Evolutionary conservation across 2,797 vertebrate species (phyloP).

Genomic region (Arremon brunneinucha): DNA sequence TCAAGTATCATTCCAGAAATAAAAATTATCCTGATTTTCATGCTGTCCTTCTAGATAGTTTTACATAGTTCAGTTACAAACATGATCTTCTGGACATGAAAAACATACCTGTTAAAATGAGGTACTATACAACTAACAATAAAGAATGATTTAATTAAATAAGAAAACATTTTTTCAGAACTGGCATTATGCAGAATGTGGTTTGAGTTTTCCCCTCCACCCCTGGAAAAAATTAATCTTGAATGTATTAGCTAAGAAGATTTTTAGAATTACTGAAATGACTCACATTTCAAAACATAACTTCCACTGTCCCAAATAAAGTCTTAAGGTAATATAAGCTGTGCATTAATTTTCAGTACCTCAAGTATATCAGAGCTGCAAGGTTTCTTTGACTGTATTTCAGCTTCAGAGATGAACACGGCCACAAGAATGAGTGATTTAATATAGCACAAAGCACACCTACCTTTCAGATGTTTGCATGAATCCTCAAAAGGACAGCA

Average conservation of each 20-base stretch:
- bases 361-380: not conserved
- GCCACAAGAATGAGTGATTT: not conserved
- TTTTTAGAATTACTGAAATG: not conserved
- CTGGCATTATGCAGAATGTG: not conserved
- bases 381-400: not conserved
- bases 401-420: not conserved
- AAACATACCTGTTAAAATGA: not conserved
- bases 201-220: not conserved
- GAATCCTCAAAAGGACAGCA: constrained; percentile 76
- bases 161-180: not conserved
- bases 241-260: not conserved
- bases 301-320: not conserved
- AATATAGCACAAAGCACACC: constrained; percentile 39
- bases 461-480: constrained; percentile 73
- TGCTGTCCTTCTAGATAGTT: not conserved
- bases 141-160: not conserved
- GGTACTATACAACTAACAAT: not conserved
- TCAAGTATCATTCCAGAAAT: not conserved
- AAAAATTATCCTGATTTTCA: not conserved
- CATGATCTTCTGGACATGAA: not conserved
- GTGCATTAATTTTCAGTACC: not conserved
- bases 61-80: not conserved
- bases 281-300: not conserved
- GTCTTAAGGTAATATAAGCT: not conserved
- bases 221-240: not conserved